Evolutionary conservation across 2,113 vertebrate genomes (phyloP).

Genomic region (Oreotrochilus melanogaster): DNA sequence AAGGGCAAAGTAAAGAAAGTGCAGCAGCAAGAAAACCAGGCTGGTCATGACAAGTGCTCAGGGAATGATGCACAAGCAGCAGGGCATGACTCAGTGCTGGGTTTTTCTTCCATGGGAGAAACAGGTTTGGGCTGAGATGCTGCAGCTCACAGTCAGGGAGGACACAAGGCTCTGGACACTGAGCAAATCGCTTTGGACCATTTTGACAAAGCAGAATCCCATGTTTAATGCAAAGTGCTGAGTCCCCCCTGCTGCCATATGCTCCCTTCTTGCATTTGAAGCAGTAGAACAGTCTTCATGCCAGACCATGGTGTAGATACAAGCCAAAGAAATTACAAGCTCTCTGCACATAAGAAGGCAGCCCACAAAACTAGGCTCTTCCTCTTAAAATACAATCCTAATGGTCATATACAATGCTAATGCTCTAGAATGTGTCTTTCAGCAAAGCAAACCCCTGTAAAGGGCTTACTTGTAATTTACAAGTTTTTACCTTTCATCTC

Average conservation of each 20-base stretch:
- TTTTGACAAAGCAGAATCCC: rapidly evolving
- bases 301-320: not conserved
- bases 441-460: not conserved
- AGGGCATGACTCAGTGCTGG: not conserved
- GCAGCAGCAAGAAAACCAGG: not conserved
- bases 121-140: not conserved
- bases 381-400: not conserved
- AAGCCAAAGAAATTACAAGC: not conserved
- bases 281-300: not conserved
- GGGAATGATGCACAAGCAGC: rapidly evolving
- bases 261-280: not conserved
- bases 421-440: not conserved
- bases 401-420: not conserved
- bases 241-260: not conserved
- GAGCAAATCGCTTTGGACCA: not conserved
- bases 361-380: not conserved
- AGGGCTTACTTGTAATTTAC: not conserved
- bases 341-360: not conserved
- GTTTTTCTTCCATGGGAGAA: not conserved
- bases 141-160: not conserved
- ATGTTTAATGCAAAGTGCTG: rapidly evolving
- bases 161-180: not conserved
- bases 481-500: not conserved
- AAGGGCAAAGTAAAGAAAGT: not conserved
- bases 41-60: not conserved